Conservation (phyloP, 2,888 invertebrate species). For the Mimachlamys varia region DNA sequence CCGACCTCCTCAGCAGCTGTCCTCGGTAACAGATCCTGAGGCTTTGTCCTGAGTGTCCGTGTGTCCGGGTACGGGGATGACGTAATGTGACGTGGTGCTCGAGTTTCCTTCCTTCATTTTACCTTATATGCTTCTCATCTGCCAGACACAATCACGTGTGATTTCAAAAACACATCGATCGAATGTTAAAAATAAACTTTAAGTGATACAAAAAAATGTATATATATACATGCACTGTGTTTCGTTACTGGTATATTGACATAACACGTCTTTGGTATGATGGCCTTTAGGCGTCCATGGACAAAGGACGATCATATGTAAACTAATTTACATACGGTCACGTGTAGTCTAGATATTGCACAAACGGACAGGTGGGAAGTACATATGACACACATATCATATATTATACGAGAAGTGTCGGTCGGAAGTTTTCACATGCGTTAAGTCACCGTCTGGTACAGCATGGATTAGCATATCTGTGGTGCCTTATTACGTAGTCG, state of each 20-base stretch:
- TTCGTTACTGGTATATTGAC: not conserved
- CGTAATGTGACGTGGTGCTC: not conserved
- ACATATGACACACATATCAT: not conserved
- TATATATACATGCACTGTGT: too few relatives aligned
- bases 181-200: too few relatives aligned
- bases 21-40: not conserved
- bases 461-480: not conserved
- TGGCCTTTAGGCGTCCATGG: not conserved
- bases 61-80: not conserved
- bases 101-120: not conserved
- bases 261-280: not conserved
- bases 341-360: not conserved
- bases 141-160: too few relatives aligned
- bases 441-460: not conserved
- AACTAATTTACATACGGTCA: not conserved
- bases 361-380: slow-evolving; percentile 12
- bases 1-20: not conserved
- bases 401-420: not conserved
- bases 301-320: not conserved
- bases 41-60: not conserved
- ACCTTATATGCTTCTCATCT: too few relatives aligned
- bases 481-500: not conserved
- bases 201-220: too few relatives aligned
- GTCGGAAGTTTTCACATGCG: not conserved
- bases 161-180: too few relatives aligned